Evolutionary conservation across 2,113 vertebrate species (phyloP), one percentile per base, ranked within the genome.

Genomic region (Grus americana): DNA sequence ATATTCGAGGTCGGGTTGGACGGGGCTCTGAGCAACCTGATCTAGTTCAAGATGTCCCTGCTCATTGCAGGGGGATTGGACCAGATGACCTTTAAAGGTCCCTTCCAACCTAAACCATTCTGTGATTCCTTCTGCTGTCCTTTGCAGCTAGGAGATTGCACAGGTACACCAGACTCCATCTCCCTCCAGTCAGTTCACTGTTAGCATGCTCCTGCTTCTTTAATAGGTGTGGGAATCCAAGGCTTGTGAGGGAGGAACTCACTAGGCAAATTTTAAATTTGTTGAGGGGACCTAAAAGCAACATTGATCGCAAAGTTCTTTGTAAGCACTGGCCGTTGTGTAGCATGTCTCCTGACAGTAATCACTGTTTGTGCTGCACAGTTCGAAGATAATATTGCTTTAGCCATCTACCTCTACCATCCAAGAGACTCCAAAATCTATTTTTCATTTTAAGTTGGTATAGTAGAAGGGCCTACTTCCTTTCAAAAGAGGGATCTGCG

Each of bases 401-500:
- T 88, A 94, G 90, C 65, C 92, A 91, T 96, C 97, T 98, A 97
- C 97, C 97, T 98, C 97, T 93, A 5, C 59, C 70, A 75, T 88
- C 91, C 93, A 94, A 85, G 62, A 49, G 15, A 89, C 73, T 85
- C 86, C 75, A 83, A 70, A 75, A 75, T 44, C 38, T 63, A 0
- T 11, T 79, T 65, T 86, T 49, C 9, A 2, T 66, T 90, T 73
- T 40, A 80, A 78, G 5, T 79, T 92, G 65, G 63, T 86, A 29
- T 44, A 58, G 57, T 67, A 54, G 49, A 87, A 90, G 54, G 38
- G 38, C 29, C 29, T 23, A 1, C 10, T 86, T 86, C 55, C 30
- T 88, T 93, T 80, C 72, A 27, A 34, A 81, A 91, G 78, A 84
- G 26, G 47, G 46, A 87, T 68, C 34, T 29, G 15, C 54, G 29